A percentile compares a stretch with the other conserved stretches of the same genome.
phyloP scores from a whole-genome alignment of 2,888 invertebrate species.

The Periphyllus acericola region DNA sequence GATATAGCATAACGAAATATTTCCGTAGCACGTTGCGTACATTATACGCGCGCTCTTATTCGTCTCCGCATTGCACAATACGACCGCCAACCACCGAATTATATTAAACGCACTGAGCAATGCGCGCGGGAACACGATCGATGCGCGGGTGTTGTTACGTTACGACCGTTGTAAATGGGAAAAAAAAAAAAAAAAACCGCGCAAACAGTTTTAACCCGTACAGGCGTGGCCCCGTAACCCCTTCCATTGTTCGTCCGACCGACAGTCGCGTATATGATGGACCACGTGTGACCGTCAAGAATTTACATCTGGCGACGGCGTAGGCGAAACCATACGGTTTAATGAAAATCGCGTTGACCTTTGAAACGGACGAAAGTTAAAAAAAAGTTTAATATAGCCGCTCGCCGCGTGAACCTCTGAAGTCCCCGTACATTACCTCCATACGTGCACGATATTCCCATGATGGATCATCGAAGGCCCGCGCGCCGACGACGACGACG shows the following conservation, averaged over 20 bases:
- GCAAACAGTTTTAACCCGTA: conserved; percentile 7
- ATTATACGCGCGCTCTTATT: background rate
- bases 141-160: background rate
- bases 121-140: conserved; percentile 12
- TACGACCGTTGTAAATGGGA: conserved; percentile 25
- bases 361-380: background rate
- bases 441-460: background rate
- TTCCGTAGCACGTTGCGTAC: background rate
- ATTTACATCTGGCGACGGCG: conserved; percentile 1
- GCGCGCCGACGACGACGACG: no score
- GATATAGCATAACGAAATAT: background rate
- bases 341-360: background rate
- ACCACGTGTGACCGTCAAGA: background rate
- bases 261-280: background rate
- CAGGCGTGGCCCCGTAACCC: conserved; percentile 29
- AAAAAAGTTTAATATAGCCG: background rate
- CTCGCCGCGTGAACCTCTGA: no score
- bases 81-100: conserved; percentile 15
- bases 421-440: no score
- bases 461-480: background rate
- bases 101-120: background rate
- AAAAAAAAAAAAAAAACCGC: conserved; percentile 2
- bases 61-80: background rate
- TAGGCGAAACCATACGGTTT: background rate
- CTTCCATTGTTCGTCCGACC: background rate